These are phyloP conservation scores for Xenopus petersii DNA, from an alignment of 2,797 vertebrate species.

Conservation along the genomic window DNA sequence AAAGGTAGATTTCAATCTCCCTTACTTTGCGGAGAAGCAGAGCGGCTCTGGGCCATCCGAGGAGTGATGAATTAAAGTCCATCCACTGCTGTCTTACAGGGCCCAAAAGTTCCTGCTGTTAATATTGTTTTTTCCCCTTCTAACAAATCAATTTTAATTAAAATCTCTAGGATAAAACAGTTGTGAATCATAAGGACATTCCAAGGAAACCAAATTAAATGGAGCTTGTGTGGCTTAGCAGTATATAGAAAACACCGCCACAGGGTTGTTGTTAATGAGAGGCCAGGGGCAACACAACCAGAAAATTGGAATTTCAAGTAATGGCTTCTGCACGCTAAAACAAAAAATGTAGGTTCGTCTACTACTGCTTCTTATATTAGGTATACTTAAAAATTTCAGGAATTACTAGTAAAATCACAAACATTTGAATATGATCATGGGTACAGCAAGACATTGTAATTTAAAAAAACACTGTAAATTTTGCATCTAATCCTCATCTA, in stretches of 20 bases:
- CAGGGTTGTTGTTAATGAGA: slow-evolving; percentile 29
- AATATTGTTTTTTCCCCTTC: slow-evolving; percentile 21
- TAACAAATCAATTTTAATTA: slow-evolving; percentile 50
- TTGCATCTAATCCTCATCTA: too few species aligned
- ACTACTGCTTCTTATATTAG: not conserved
- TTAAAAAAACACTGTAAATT: too few species aligned
- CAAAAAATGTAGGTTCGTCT: not conserved
- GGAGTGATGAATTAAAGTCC: slow-evolving; percentile 45
- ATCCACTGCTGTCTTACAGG: slow-evolving; percentile 37
- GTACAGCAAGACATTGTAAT: too few species aligned
- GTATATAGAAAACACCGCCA: slow-evolving; percentile 21
- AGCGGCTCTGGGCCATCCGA: slow-evolving; percentile 31
- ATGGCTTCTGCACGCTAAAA: slow-evolving; percentile 18
- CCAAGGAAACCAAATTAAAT: slow-evolving; percentile 20
- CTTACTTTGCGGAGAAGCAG: slow-evolving; percentile 32
- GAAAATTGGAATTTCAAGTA: slow-evolving; percentile 39
- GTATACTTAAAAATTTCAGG: too few species aligned
- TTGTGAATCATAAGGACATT: slow-evolving; percentile 37
- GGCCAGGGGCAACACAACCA: slow-evolving; percentile 17
- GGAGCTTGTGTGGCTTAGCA: not conserved
- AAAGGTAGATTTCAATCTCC: slow-evolving; percentile 44
- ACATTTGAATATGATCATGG: too few species aligned
- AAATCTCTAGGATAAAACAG: slow-evolving; percentile 44
- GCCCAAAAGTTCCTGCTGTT: slow-evolving; percentile 39
- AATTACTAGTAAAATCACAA: too few species aligned